Evolutionary conservation across 2,888 invertebrate species (phyloP).

Genomic region (Noctua janthina): DNA sequence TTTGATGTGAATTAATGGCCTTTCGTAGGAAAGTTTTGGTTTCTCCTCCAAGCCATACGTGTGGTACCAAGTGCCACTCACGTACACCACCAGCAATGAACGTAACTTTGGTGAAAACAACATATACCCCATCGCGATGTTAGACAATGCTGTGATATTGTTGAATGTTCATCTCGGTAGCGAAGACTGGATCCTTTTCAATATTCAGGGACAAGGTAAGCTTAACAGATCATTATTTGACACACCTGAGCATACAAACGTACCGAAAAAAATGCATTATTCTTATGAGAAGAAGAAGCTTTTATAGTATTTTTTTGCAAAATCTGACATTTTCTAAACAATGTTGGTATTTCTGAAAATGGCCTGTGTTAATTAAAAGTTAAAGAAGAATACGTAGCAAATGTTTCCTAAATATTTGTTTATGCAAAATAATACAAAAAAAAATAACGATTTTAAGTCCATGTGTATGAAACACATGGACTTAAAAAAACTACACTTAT

Average conservation of each 20-base stretch:
- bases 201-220: conserved; percentile 85
- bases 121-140: conserved; percentile 73
- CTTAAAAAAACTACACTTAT: no score
- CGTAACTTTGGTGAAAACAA: conserved; percentile 76
- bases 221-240: neutral
- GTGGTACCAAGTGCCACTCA: conserved; percentile 82
- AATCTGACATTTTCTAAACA: no score
- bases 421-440: no score
- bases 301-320: no score
- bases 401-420: no score
- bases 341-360: no score
- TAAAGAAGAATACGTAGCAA: no score
- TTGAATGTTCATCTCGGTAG: conserved; percentile 70
- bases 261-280: neutral
- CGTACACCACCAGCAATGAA: conserved; percentile 83
- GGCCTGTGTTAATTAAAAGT: no score
- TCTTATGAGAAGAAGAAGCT: neutral
- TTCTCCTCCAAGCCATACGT: conserved; percentile 24
- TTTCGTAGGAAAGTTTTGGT: conserved; percentile 54
- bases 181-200: conserved; percentile 83
- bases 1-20: neutral
- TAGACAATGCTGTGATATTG: conserved; percentile 59
- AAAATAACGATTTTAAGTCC: no score
- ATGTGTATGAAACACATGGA: no score
- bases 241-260: neutral